Percentiles rank a stretch among this genome's conserved stretches.
Evolutionary conservation across 2,113 vertebrate genomes (phyloP).

Genomic region (Callopanchax toddi): DNA sequence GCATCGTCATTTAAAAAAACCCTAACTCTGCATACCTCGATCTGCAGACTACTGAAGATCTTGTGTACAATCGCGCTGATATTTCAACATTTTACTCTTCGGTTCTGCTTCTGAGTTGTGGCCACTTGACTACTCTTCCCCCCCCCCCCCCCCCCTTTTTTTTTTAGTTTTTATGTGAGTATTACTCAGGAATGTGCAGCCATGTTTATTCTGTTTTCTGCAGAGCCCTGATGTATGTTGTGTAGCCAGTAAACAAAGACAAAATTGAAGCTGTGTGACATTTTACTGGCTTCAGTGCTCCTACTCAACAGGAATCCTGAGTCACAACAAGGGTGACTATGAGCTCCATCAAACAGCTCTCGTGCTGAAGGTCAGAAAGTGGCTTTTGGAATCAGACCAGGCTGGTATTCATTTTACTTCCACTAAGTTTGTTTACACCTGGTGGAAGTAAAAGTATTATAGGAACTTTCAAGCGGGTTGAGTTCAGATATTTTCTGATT

Average conservation of each 20-base stretch:
- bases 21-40: constrained; percentile 35
- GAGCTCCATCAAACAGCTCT: constrained; percentile 53
- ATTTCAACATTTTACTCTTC: constrained; percentile 16
- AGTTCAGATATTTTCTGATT: no score
- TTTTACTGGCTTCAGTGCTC: constrained; percentile 46
- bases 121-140: constrained; percentile 7
- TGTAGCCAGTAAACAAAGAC: constrained; percentile 46
- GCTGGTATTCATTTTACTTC: constrained; percentile 42
- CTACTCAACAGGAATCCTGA: constrained; percentile 43
- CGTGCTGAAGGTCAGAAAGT: constrained; percentile 46
- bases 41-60: constrained; percentile 31
- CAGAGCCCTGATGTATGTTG: constrained; percentile 42
- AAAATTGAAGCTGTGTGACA: constrained; percentile 43
- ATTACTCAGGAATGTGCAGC: constrained; percentile 2
- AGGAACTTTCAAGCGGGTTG: neutral
- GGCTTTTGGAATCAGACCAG: constrained; percentile 21
- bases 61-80: constrained; percentile 1
- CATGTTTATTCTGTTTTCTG: constrained; percentile 36
- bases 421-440: neutral
- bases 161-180: constrained; percentile 24
- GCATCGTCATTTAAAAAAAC: constrained; percentile 44
- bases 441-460: neutral
- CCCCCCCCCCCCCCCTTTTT: no score
- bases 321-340: constrained; percentile 37
- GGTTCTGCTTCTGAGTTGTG: neutral